Conservation (phyloP, 2,113 vertebrate species). For the Genyomyrus donnyi region DNA sequence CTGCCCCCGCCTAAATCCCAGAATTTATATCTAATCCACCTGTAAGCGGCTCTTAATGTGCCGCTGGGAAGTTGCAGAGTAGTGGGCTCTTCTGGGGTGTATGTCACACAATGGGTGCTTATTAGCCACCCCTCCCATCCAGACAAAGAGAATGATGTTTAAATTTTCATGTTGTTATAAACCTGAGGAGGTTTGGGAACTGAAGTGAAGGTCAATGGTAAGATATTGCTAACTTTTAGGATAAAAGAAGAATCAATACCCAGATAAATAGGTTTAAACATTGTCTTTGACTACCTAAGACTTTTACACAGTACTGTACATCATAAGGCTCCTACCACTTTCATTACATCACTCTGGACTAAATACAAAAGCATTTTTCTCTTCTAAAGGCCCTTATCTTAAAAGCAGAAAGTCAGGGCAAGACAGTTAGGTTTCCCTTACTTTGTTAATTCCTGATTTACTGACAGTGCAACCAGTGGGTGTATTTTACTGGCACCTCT, state of each 20-base stretch:
- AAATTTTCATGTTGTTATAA: not conserved
- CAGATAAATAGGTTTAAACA: not conserved
- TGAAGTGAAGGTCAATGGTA: too few relatives aligned
- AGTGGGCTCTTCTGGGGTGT: constrained; percentile 41
- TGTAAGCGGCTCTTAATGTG: constrained; percentile 60
- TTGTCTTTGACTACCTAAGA: not conserved
- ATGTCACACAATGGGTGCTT: constrained; percentile 52
- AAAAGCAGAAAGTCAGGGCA: not conserved
- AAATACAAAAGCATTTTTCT: not conserved
- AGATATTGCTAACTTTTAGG: not conserved
- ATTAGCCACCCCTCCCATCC: constrained; percentile 28
- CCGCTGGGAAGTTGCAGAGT: constrained; percentile 38
- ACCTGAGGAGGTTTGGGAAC: not conserved
- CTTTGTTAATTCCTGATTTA: not conserved
- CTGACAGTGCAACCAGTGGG: not conserved
- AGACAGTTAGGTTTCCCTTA: not conserved
- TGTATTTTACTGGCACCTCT: not conserved
- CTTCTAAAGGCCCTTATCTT: not conserved
- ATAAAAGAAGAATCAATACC: not conserved
- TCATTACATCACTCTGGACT: not conserved
- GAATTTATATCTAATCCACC: constrained; percentile 59
- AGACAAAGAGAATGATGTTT: too few relatives aligned
- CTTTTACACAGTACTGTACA: not conserved
- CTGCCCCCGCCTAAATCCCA: constrained; percentile 42
- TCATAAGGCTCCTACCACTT: not conserved